Base-by-base conservation (phyloP, 2,113 vertebrate genomes). In the Ahaetulla prasina region DNA sequence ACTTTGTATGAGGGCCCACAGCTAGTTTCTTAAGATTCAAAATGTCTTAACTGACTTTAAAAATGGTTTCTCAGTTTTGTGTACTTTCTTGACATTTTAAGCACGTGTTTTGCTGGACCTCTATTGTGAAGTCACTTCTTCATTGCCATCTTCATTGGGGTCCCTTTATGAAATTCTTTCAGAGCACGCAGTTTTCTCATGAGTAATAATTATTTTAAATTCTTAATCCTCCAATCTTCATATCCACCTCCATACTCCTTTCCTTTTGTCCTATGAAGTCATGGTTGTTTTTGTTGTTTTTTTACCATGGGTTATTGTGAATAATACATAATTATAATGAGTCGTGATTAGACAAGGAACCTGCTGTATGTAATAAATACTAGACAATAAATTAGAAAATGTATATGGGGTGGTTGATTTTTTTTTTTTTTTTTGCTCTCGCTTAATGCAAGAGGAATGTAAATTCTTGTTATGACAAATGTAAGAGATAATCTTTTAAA, bases 381-480 rank as follows among this genome's bases (percentile, higher is more conserved):
- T 91, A 92, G 92, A 92, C 93, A 95, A 96, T 96, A 97, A 97
- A 97, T 97, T 97, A 97, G 96, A 96, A 97, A 96, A 97, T 93
- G 92, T 94, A 94, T 94, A 95, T 25, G 87, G 95, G 95, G 63
- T 3, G 9, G n/a, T n/a, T n/a, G n/a, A n/a, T n/a, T n/a, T 49
- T 50, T 10, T 11, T 27, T 30, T 35, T 18, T n/a, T 96, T 96
- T 96, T 96, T 97, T 96, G 96, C 94, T 95, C 92, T 92, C 95
- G 94, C 95, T 97, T 97, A 96, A 97, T 96, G 95, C 92, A 94
- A 89, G 92, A 94, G 95, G 90, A 95, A 95, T 94, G 95, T 96
- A 96, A 97, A 97, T 97, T 96, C 96, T 97, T 96, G 96, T 97
- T 97, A 95, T 96, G 97, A 97, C 96, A 97, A 96, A 97, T 96